A percentile compares a stretch with the other conserved stretches of the same genome.
These are phyloP conservation scores for Stegastes partitus DNA, from an alignment of 2,113 vertebrate species.

Conservation along the genomic window DNA sequence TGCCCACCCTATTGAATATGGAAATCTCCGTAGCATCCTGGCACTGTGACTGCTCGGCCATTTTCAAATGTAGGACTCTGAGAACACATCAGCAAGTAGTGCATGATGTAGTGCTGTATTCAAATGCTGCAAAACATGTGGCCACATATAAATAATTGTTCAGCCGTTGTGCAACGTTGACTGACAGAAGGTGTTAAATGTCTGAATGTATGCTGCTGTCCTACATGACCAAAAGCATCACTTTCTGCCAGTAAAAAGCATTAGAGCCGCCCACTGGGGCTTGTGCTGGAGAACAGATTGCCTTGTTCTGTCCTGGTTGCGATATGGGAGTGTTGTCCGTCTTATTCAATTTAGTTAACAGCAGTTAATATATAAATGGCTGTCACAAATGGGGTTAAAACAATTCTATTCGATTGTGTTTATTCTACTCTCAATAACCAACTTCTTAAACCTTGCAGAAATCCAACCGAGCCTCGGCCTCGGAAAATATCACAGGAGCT, in stretches of 20 bases:
- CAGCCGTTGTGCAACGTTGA: neutral
- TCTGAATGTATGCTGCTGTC: conserved; percentile 21
- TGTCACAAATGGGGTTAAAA: neutral
- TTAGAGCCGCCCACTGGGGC: conserved; percentile 39
- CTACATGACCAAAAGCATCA: conserved; percentile 1
- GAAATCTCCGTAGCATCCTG: conserved; percentile 24
- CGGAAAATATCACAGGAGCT: conserved; percentile 11
- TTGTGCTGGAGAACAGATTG: conserved; percentile 51
- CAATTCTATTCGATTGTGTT: neutral
- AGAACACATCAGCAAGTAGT: conserved; percentile 31
- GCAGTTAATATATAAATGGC: neutral
- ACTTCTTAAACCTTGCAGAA: conserved; percentile 1
- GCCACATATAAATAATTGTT: neutral
- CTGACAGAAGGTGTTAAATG: conserved; percentile 19
- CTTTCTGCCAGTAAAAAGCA: conserved; percentile 52
- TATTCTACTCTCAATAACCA: neutral
- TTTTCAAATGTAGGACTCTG: conserved; percentile 32
- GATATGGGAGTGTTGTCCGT: conserved; percentile 11
- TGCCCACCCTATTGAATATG: conserved; percentile 22
- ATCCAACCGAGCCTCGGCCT: neutral
- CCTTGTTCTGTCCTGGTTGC: conserved; percentile 34
- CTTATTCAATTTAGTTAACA: neutral
- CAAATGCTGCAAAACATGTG: conserved; percentile 9
- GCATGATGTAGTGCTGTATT: conserved; percentile 6
- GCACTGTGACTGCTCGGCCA: conserved; percentile 10